Evolutionary conservation across 2,113 vertebrate genomes (phyloP).

Genomic region (Rhinogobius similis): DNA sequence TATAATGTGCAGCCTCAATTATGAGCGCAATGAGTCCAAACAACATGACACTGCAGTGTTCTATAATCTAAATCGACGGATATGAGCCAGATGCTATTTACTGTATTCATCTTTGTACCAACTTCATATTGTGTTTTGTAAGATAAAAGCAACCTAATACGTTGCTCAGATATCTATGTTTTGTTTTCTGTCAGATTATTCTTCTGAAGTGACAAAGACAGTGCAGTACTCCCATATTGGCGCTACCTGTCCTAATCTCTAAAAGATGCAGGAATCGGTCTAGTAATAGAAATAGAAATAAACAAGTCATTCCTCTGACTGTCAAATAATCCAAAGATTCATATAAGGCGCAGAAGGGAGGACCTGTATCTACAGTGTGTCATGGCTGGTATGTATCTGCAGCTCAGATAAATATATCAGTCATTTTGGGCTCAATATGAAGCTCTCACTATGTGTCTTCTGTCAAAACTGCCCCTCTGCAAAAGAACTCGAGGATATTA

Average conservation of each 20-base stretch:
- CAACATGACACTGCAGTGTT: neutral
- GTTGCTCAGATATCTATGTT: neutral
- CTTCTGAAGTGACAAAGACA: neutral
- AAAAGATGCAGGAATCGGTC: neutral
- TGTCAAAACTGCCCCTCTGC: neutral
- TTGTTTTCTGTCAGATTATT: neutral
- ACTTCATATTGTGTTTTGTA: neutral
- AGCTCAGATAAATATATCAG: neutral
- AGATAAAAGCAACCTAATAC: neutral
- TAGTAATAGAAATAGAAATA: neutral
- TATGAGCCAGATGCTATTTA: no score
- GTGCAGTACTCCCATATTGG: neutral
- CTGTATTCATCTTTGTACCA: no score
- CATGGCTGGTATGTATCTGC: neutral
- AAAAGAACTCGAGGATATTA: neutral
- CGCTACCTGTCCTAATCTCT: neutral
- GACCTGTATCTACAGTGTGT: neutral
- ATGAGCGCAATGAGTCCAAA: no score
- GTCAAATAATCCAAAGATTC: neutral
- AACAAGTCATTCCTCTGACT: neutral
- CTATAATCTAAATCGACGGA: no score
- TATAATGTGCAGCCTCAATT: neutral
- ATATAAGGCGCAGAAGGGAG: neutral
- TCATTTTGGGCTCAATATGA: neutral
- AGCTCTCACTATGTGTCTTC: neutral